Evolutionary conservation across 2,888 invertebrate genomes (phyloP).

Genomic region (Limenitis camilla): DNA sequence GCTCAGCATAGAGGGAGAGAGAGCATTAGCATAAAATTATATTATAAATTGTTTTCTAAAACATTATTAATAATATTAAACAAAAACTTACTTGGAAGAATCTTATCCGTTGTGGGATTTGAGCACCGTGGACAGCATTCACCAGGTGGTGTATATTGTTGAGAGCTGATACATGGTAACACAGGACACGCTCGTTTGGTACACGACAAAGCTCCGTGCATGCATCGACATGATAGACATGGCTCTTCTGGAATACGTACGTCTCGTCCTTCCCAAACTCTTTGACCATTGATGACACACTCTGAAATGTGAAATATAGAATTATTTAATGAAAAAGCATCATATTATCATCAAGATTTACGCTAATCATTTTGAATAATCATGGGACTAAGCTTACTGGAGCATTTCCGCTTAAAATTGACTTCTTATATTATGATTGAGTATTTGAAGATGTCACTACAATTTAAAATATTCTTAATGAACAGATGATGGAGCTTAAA

Average conservation of each 20-base stretch:
- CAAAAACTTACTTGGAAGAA: conserved; percentile 57
- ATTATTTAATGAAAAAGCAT: conserved; percentile 21
- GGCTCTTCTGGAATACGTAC: conserved; percentile 89
- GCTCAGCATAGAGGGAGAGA: too few relatives aligned
- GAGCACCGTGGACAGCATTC: conserved; percentile 83
- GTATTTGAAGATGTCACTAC: too few relatives aligned
- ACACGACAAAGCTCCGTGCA: conserved; percentile 81
- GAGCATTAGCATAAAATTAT: too few relatives aligned
- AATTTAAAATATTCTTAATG: too few relatives aligned
- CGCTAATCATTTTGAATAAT: too few relatives aligned
- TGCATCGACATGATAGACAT: conserved; percentile 88
- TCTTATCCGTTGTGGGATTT: conserved; percentile 65
- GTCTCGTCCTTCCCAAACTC: conserved; percentile 85
- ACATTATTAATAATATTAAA: background rate
- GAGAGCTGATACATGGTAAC: conserved; percentile 83
- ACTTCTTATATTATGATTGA: too few relatives aligned
- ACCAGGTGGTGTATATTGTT: conserved; percentile 81
- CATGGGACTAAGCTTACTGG: too few relatives aligned
- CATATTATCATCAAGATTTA: too few relatives aligned
- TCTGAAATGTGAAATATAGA: conserved; percentile 71
- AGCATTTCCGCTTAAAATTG: too few relatives aligned
- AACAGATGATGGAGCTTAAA: too few relatives aligned
- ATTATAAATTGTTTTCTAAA: background rate
- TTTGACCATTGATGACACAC: conserved; percentile 88
- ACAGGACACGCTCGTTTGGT: conserved; percentile 91